Evolutionary conservation across 35 echinoderm and acorn worm genomes (phyloP), one percentile per base, ranked within the genome.

Genomic region (Lytechinus pictus): DNA sequence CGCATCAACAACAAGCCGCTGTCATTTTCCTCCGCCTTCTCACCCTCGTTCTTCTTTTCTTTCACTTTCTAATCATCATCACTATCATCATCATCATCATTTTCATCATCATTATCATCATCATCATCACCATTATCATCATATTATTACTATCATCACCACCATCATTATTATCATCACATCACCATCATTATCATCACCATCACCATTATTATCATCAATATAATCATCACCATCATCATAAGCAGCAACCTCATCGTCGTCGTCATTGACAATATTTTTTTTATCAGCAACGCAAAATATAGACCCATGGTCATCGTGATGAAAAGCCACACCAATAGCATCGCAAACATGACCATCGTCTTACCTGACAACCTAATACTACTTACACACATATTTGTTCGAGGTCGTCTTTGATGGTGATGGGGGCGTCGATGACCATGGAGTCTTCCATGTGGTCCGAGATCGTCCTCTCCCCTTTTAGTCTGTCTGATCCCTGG

Each of bases 401-500:
- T 54, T 90, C 88, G 28, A 90, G 88, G 88, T 90, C 88, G 88
- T 90, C 88, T 33, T 90, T 90, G 88, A 52, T 90, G 29, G 88
- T 90, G 88, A 90, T 44, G 88, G 28, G 88, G 11, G 88, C 52
- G 27, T 90, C 88, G 9, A 90, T 90, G 29, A 90, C 88, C 88
- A 90, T 90, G 16, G 88, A 90, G 28, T 90, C 88, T 90, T 90
- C 88, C 88, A 90, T 90, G 11, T 90, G 88, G 0, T 90, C 88
- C 6, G 88, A 90, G 88, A 90, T 90, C 29, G 88, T 54, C 24
- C 28, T 19, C 24, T 90, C 88, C n/a, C 66, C 52, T 54, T 90
- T 90, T 12, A 90, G 88, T 90, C 88, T 44, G 27, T 90, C 88
- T 7, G 88, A 90, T 16, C 88, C 88, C 88, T 90, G 88, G 29